A percentile compares a stretch with the other conserved stretches of the same genome.
phyloP scores from a whole-genome alignment of 2,888 invertebrate genomes.

The Ceratothoa steindachneri region DNA sequence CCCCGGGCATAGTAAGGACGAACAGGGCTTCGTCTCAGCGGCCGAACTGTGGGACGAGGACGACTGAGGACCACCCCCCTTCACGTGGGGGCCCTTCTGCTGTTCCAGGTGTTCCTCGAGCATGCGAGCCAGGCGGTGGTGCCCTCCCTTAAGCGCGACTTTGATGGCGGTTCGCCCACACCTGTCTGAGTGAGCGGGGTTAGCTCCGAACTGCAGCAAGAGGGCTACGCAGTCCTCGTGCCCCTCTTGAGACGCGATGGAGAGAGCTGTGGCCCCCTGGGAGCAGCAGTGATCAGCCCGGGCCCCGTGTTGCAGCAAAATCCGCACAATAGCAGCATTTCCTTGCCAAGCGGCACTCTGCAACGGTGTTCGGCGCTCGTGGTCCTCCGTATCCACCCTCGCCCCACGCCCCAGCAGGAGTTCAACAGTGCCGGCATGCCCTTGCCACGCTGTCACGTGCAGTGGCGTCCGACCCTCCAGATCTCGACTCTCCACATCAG shows the following conservation, averaged over 20 bases:
- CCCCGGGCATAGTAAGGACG: constrained; percentile 49
- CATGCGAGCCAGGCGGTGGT: constrained; percentile 52
- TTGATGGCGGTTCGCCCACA: constrained; percentile 53
- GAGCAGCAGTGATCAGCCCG: constrained; percentile 80
- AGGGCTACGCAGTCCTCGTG: constrained; percentile 84
- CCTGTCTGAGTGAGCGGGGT: constrained; percentile 54
- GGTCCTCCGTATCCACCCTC: constrained; percentile 79
- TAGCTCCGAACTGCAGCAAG: constrained; percentile 55
- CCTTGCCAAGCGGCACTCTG: constrained; percentile 97
- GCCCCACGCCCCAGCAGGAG: constrained; percentile 78
- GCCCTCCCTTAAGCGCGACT: constrained; percentile 56
- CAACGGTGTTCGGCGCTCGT: constrained; percentile 79
- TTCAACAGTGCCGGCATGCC: constrained; percentile 87
- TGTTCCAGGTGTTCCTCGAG: constrained; percentile 51
- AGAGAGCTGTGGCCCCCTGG: constrained; percentile 80
- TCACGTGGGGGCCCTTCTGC: constrained; percentile 13
- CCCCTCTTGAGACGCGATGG: constrained; percentile 93
- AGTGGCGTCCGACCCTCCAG: constrained; percentile 85
- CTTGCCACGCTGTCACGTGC: constrained; percentile 90
- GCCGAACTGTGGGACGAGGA: constrained; percentile 38
- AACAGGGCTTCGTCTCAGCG: constrained; percentile 50
- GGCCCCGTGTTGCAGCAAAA: constrained; percentile 75
- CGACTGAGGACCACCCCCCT: background rate
- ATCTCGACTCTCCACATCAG: constrained; percentile 81
- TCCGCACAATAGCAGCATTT: constrained; percentile 74